A percentile compares a stretch with the other conserved stretches of the same genome.
Evolutionary conservation across 2,888 invertebrate genomes (phyloP).

Genomic region (Eledona agricola): DNA sequence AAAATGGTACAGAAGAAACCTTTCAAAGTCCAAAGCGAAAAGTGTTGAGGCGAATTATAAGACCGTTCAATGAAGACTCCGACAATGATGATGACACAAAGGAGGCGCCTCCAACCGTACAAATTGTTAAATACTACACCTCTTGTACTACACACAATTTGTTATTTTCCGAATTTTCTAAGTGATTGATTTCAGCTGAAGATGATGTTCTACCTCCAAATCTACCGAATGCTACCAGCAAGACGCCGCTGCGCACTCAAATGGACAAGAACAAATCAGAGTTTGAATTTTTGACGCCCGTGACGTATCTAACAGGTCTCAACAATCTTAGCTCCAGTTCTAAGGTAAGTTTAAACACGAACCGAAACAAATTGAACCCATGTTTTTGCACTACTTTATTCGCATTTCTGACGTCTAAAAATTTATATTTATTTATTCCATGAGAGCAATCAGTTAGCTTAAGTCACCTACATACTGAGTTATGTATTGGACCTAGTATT

Average conservation of each 20-base stretch:
- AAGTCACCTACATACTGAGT: no score
- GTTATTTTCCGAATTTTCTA: not conserved
- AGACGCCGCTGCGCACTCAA: constrained; percentile 46
- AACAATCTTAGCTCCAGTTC: constrained; percentile 57
- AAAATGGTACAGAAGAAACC: constrained; percentile 35
- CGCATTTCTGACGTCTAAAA: not conserved
- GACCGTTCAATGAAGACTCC: constrained; percentile 53
- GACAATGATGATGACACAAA: constrained; percentile 51
- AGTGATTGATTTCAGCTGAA: constrained; percentile 46
- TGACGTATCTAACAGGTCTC: constrained; percentile 61
- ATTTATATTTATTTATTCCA: no score
- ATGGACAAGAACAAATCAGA: constrained; percentile 44
- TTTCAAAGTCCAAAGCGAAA: constrained; percentile 44
- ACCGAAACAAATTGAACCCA: constrained; percentile 5
- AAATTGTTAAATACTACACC: constrained; percentile 17
- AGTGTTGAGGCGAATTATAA: constrained; percentile 53
- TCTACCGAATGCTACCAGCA: constrained; percentile 49
- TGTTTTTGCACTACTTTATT: constrained; percentile 4
- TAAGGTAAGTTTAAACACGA: constrained; percentile 51
- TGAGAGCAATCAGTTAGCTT: no score
- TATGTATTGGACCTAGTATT: no score
- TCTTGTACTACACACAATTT: no score
- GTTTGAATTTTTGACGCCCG: constrained; percentile 62
- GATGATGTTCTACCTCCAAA: constrained; percentile 54
- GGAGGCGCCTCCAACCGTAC: constrained; percentile 22